Conservation (phyloP, 2,888 invertebrate genomes). For the Lacanobia wlatinum region DNA sequence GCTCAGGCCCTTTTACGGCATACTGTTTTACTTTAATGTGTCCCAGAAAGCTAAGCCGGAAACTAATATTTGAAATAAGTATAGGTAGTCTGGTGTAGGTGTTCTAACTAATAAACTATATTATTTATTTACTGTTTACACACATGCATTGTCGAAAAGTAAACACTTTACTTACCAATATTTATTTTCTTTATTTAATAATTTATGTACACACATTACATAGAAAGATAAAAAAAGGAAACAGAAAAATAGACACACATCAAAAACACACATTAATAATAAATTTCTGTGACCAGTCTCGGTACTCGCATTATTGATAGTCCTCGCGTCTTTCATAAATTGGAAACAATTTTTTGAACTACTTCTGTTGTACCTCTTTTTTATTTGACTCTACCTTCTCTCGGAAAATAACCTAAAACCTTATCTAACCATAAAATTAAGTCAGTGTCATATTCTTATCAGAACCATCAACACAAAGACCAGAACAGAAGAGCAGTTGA, state of each 20-base stretch:
- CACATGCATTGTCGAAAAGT: too few species aligned
- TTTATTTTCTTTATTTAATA: too few species aligned
- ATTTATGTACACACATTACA: too few species aligned
- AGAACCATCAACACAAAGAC: slow-evolving; percentile 41
- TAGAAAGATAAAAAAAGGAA: too few species aligned
- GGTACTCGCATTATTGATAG: background rate
- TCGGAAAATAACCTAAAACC: slow-evolving; percentile 1
- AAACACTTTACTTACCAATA: too few species aligned
- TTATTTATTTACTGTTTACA: too few species aligned
- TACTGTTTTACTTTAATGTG: background rate
- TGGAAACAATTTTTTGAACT: background rate
- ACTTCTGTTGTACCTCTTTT: background rate
- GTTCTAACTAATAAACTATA: background rate
- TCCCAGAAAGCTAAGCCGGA: too few species aligned
- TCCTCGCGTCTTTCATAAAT: background rate
- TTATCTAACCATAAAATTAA: slow-evolving; percentile 38
- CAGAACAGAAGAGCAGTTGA: slow-evolving; percentile 69
- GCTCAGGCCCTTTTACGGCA: background rate
- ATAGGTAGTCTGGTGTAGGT: background rate
- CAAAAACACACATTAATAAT: too few species aligned
- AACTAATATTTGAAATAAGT: too few species aligned
- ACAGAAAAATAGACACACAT: too few species aligned
- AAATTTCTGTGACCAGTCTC: too few species aligned
- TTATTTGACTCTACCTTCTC: slow-evolving; percentile 1
- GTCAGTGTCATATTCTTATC: slow-evolving; percentile 34